Evolutionary conservation across 2,888 invertebrate genomes (phyloP).

Genomic region (Cyaniris semiargus): DNA sequence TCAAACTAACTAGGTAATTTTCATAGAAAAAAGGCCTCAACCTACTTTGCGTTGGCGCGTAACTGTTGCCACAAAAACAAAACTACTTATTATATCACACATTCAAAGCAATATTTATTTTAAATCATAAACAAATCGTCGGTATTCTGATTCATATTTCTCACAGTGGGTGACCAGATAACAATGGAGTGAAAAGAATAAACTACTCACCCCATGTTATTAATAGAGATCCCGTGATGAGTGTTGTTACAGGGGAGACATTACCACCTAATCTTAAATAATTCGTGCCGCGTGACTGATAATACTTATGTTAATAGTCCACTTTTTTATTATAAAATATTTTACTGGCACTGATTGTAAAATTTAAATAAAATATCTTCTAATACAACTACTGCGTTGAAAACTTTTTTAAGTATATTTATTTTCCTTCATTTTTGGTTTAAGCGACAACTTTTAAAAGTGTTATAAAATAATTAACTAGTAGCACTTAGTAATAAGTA

Average conservation of each 20-base stretch:
- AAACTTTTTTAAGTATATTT: too few relatives aligned
- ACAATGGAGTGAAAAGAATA: constrained; percentile 9
- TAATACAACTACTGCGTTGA: too few relatives aligned
- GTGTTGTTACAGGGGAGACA: constrained; percentile 26
- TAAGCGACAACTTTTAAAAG: too few relatives aligned
- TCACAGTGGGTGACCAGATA: constrained; percentile 16
- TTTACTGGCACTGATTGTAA: too few relatives aligned
- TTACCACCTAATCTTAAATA: constrained; percentile 28
- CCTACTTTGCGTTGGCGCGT: not conserved
- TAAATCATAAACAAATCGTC: constrained; percentile 10
- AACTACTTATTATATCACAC: not conserved
- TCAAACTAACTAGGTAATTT: too few relatives aligned
- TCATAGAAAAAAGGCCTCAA: too few relatives aligned
- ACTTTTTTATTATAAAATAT: not conserved
- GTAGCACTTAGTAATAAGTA: not conserved
- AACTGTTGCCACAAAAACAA: not conserved
- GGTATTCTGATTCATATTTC: constrained; percentile 14
- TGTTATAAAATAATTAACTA: not conserved
- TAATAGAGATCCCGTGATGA: constrained; percentile 25
- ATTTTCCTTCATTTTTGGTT: too few relatives aligned
- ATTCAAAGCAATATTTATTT: not conserved
- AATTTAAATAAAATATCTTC: too few relatives aligned
- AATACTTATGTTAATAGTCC: not conserved
- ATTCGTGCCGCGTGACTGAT: constrained; percentile 23
- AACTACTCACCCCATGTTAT: constrained; percentile 26